A percentile compares a stretch with the other conserved stretches of the same genome.
phyloP scores from a whole-genome alignment of 1,140 invertebrate genomes.

The roundworm (Caenorhabditis elegans) region WBcel235 BX284605.5:4805501-4806000 shows the following conservation, averaged over 20 bases:
- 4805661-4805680: conserved; percentile 48
- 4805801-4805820: background rate
- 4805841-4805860: background rate
- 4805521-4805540: conserved; percentile 7
- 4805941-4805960: background rate
- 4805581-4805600: background rate
- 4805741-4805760: background rate
- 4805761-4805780: conserved; percentile 2
- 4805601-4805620: too few species aligned
- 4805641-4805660: conserved; percentile 49
- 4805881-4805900: conserved; percentile 16
- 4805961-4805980: too few species aligned
- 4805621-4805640: conserved; percentile 50
- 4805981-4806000: background rate
- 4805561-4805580: background rate
- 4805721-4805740: background rate
- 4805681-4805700: conserved; percentile 47
- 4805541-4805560: background rate
- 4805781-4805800: background rate
- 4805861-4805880: background rate
- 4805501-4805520: background rate
- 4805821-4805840: conserved; percentile 14
- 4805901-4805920: conserved; percentile 8
- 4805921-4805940: background rate
- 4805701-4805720: conserved; percentile 45